A percentile compares a stretch with the other conserved stretches of the same genome.
These are phyloP conservation scores for Drosophila quinaria DNA, from an alignment of 2,888 invertebrate genomes.

Conservation along the genomic window DNA sequence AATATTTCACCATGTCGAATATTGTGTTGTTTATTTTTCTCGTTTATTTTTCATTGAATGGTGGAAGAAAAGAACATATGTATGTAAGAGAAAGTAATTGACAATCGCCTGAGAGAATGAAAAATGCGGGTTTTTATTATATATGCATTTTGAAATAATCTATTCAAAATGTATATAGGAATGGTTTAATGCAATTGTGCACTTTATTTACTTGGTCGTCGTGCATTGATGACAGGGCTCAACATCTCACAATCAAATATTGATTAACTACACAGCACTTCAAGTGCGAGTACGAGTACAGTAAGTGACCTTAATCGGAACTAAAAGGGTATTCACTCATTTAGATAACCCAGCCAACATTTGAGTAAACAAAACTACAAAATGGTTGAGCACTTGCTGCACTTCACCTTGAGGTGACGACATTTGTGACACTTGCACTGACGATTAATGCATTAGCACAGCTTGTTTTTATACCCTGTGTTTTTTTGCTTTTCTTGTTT, in stretches of 20 bases:
- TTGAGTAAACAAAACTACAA: constrained; percentile 35
- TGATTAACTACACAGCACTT: constrained; percentile 27
- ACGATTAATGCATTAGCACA: constrained; percentile 39
- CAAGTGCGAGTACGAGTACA: constrained; percentile 3
- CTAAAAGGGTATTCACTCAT: constrained; percentile 41
- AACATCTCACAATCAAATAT: constrained; percentile 26
- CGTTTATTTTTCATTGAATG: not conserved
- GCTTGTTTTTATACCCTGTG: constrained; percentile 15
- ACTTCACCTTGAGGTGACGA: constrained; percentile 67
- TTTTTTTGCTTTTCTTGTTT: too few relatives aligned
- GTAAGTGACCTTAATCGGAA: constrained; percentile 47
- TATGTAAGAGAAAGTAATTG: too few relatives aligned
- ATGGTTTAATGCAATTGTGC: not conserved
- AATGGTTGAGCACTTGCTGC: constrained; percentile 27
- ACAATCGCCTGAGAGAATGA: not conserved
- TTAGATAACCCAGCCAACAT: constrained; percentile 30
- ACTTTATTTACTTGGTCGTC: constrained; percentile 10
- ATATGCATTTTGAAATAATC: not conserved
- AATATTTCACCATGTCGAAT: not conserved
- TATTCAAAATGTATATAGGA: not conserved
- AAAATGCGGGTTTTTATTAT: constrained; percentile 3
- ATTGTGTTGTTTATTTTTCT: constrained; percentile 5
- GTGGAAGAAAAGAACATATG: too few relatives aligned
- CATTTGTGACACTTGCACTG: constrained; percentile 56
- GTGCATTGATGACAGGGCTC: constrained; percentile 3